These are phyloP conservation scores for Protophormia terraenovae DNA, from an alignment of 2,888 invertebrate genomes.

Conservation along the genomic window DNA sequence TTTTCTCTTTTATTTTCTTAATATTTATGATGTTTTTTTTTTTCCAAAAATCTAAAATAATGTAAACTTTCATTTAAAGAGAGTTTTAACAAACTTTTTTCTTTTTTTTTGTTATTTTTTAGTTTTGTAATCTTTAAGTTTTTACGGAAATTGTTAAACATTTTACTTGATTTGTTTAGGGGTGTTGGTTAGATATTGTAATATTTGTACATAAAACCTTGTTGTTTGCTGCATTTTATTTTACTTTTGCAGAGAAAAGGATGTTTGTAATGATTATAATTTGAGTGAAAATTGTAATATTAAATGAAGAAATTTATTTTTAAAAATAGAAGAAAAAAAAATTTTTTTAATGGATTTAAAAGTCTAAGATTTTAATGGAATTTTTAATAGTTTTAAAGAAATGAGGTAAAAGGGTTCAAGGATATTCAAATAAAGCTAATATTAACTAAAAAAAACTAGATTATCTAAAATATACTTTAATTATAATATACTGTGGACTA, in stretches of 20 bases:
- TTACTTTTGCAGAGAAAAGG: not conserved
- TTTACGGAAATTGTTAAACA: conserved; percentile 46
- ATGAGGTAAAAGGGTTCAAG: no score
- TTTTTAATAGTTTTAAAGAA: not conserved
- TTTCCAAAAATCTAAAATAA: not conserved
- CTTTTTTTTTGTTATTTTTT: not conserved
- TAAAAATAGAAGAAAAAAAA: not conserved
- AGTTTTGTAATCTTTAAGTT: conserved; percentile 11
- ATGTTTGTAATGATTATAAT: not conserved
- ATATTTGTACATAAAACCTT: conserved; percentile 24
- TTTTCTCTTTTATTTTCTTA: conserved; percentile 12
- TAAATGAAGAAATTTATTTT: not conserved
- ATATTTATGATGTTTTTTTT: not conserved
- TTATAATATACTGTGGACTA: no score
- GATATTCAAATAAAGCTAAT: no score
- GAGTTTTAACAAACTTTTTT: conserved; percentile 32
- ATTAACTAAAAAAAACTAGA: no score
- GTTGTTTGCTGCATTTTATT: conserved; percentile 21
- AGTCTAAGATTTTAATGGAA: not conserved
- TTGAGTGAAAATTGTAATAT: not conserved
- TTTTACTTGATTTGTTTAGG: conserved; percentile 32
- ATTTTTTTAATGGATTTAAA: not conserved
- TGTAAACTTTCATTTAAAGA: conserved; percentile 46
- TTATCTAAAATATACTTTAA: no score
- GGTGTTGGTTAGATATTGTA: not conserved